These are phyloP conservation scores for Zapus hudsonius DNA, from an alignment of 2,113 vertebrate species.

Conservation along the genomic window DNA sequence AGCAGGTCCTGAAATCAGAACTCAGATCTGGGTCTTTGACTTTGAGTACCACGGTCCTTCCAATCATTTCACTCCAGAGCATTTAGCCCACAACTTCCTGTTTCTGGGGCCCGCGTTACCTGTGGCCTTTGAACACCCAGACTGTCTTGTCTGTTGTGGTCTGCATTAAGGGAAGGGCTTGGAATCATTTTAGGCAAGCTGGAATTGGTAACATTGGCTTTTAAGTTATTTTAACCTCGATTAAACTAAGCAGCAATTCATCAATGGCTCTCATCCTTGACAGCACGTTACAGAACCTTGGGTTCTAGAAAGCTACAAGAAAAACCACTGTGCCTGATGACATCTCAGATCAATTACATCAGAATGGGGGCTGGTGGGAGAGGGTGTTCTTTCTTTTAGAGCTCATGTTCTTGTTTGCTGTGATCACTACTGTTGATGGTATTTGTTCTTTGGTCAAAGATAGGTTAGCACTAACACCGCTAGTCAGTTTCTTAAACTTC, in stretches of 20 bases:
- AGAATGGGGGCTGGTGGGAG: background rate
- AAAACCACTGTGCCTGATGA: background rate
- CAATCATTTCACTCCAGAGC: background rate
- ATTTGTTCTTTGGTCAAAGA: conserved; percentile 31
- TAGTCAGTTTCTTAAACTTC: background rate
- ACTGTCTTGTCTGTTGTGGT: background rate
- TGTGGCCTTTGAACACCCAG: background rate
- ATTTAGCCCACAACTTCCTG: background rate
- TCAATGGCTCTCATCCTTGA: background rate
- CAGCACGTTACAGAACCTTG: background rate
- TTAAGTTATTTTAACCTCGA: background rate
- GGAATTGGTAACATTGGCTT: background rate
- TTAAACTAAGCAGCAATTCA: background rate
- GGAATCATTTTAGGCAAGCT: background rate
- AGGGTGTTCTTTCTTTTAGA: background rate
- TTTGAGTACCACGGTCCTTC: background rate
- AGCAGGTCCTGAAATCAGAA: background rate
- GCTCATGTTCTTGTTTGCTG: conserved; percentile 1
- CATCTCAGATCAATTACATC: background rate
- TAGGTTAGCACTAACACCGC: background rate
- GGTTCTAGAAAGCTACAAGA: background rate
- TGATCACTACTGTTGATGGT: background rate
- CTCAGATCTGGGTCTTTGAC: background rate
- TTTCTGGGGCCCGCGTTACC: no score
- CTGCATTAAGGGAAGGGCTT: background rate